Conservation (phyloP, 2,888 invertebrate species). For the Serripes groenlandicus region DNA sequence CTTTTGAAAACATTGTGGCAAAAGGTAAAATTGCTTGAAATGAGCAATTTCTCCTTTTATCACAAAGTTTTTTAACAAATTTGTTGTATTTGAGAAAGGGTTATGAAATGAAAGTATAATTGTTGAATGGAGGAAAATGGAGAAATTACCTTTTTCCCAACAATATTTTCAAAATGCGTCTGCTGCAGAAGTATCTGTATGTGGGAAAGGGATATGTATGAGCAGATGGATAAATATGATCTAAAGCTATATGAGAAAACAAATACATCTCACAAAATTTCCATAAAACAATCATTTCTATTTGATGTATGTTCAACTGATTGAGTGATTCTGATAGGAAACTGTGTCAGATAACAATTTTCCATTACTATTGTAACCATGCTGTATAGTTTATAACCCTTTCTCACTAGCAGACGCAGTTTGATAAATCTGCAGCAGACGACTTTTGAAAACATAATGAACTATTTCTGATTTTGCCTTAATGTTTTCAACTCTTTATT, state of each 20-base stretch:
- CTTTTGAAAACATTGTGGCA: too few relatives aligned
- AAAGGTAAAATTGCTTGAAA: too few relatives aligned
- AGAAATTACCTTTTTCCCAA: too few relatives aligned
- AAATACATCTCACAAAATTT: background rate
- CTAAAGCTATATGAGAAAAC: background rate
- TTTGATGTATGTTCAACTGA: slow-evolving; percentile 17
- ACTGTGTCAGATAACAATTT: slow-evolving; percentile 17
- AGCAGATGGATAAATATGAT: background rate
- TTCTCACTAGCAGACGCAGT: background rate
- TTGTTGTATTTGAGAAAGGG: too few relatives aligned
- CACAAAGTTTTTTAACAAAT: too few relatives aligned
- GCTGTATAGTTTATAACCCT: background rate
- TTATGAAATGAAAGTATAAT: too few relatives aligned
- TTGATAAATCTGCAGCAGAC: background rate
- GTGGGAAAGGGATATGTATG: background rate
- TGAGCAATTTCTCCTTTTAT: too few relatives aligned
- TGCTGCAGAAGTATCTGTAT: too few relatives aligned
- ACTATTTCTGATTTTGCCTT: background rate
- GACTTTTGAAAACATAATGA: background rate
- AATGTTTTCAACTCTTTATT: background rate
- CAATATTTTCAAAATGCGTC: too few relatives aligned
- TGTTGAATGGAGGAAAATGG: too few relatives aligned
- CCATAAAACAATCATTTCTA: background rate
- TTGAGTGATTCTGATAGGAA: slow-evolving; percentile 1
- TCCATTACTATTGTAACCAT: slow-evolving; percentile 5